phyloP scores from a whole-genome alignment of 2,888 invertebrate species.

The Pheosia tremula region DNA sequence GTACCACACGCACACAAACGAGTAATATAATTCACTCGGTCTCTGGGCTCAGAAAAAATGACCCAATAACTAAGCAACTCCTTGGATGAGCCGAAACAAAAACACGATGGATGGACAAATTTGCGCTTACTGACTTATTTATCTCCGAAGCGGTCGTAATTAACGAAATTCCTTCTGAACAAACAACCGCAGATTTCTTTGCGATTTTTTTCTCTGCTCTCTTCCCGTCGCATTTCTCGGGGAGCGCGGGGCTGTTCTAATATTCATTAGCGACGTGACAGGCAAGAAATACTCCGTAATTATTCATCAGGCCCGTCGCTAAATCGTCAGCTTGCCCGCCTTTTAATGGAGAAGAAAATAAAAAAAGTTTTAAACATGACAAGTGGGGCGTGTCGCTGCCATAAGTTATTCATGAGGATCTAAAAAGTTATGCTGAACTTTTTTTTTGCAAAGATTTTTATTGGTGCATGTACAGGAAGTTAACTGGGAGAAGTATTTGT shows the following conservation, averaged over 20 bases:
- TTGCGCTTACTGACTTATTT: constrained; percentile 78
- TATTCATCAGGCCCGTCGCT: constrained; percentile 77
- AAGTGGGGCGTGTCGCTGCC: constrained; percentile 71
- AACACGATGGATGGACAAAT: constrained; percentile 76
- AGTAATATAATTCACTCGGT: constrained; percentile 67
- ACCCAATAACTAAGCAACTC: constrained; percentile 70
- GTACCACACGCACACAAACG: constrained; percentile 67
- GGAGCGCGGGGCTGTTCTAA: constrained; percentile 53
- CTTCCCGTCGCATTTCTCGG: constrained; percentile 28
- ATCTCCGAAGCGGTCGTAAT: constrained; percentile 68
- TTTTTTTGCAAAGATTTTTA: constrained; percentile 57
- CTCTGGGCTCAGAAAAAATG: constrained; percentile 58
- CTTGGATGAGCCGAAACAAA: constrained; percentile 62
- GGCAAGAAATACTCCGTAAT: constrained; percentile 80
- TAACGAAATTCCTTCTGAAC: constrained; percentile 66
- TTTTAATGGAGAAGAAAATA: constrained; percentile 77
- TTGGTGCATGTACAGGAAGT: constrained; percentile 49
- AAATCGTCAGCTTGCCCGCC: constrained; percentile 70
- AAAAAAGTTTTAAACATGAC: constrained; percentile 78
- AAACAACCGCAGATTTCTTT: constrained; percentile 68
- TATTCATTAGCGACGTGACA: constrained; percentile 81
- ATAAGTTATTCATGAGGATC: constrained; percentile 76
- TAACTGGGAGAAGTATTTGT: constrained; percentile 27
- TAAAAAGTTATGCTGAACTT: constrained; percentile 56
- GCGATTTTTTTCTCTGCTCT: constrained; percentile 46